These are phyloP conservation scores for Heptranchias perlo DNA, from an alignment of 2,113 vertebrate genomes.

Conservation along the genomic window DNA sequence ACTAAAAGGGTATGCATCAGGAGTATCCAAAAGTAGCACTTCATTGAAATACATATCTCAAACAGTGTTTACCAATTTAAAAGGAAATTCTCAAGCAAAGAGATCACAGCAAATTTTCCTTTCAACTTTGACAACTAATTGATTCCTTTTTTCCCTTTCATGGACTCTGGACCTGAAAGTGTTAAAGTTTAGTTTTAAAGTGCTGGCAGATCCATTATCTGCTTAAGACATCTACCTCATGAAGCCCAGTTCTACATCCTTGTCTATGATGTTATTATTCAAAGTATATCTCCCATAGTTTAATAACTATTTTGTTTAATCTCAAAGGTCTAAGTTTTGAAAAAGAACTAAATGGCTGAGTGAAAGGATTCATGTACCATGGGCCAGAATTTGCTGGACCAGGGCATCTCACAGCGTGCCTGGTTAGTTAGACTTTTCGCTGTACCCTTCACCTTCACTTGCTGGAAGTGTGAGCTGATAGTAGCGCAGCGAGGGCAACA, in stretches of 20 bases:
- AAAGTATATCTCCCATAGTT: neutral
- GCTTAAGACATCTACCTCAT: neutral
- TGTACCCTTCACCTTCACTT: no score
- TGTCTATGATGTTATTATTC: neutral
- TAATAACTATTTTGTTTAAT: neutral
- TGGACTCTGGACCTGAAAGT: neutral
- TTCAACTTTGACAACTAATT: neutral
- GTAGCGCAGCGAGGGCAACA: no score
- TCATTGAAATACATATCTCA: neutral
- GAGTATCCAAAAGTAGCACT: slow-evolving; percentile 32
- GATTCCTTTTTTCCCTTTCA: neutral
- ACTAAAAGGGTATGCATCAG: neutral
- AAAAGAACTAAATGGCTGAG: neutral
- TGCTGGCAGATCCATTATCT: neutral
- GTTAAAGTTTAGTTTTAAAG: neutral
- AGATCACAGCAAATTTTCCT: neutral
- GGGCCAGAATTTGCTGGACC: no score
- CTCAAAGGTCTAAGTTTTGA: neutral
- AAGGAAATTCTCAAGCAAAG: neutral
- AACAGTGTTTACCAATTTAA: neutral
- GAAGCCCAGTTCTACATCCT: neutral
- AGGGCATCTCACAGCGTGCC: no score
- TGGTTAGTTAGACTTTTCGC: no score
- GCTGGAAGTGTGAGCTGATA: no score
- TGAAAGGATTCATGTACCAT: neutral